Evolutionary conservation across 2,888 invertebrate genomes (phyloP).

Genomic region (Drosophila merina): DNA sequence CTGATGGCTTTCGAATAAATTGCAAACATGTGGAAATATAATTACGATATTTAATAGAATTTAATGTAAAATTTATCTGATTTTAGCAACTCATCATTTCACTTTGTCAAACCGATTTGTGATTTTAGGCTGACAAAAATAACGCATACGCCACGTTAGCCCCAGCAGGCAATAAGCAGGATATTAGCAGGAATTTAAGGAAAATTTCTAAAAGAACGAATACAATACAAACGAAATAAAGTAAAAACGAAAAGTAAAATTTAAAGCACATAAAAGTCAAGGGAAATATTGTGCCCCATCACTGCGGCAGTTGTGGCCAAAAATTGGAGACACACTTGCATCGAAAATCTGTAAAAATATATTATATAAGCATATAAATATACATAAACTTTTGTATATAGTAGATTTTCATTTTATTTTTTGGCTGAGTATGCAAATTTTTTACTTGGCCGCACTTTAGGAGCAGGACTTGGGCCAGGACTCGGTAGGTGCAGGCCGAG

Average conservation of each 20-base stretch:
- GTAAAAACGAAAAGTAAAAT: constrained; percentile 45
- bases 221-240: constrained; percentile 6
- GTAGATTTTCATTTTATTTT: constrained; percentile 2
- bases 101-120: constrained; percentile 34
- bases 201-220: constrained; percentile 15
- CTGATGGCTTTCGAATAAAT: not conserved
- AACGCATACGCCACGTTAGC: constrained; percentile 37
- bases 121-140: constrained; percentile 14
- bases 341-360: constrained; percentile 15
- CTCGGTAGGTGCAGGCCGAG: constrained; percentile 2
- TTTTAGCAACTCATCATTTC: constrained; percentile 35
- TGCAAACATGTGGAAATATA: too few species aligned
- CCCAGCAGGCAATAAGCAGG: constrained; percentile 20
- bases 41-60: not conserved
- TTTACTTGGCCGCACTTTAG: constrained; percentile 65
- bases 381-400: constrained; percentile 30
- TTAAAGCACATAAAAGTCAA: constrained; percentile 22
- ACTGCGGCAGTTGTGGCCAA: constrained; percentile 57
- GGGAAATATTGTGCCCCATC: constrained; percentile 55
- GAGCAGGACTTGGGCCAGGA: constrained; percentile 23
- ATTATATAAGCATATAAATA: constrained; percentile 13
- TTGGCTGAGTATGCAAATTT: constrained; percentile 73
- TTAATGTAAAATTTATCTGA: not conserved
- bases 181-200: constrained; percentile 14
- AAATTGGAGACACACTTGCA: constrained; percentile 54